These are phyloP conservation scores for Malurus alboscapulatus DNA, from an alignment of 2,113 vertebrate species.

Conservation along the genomic window DNA sequence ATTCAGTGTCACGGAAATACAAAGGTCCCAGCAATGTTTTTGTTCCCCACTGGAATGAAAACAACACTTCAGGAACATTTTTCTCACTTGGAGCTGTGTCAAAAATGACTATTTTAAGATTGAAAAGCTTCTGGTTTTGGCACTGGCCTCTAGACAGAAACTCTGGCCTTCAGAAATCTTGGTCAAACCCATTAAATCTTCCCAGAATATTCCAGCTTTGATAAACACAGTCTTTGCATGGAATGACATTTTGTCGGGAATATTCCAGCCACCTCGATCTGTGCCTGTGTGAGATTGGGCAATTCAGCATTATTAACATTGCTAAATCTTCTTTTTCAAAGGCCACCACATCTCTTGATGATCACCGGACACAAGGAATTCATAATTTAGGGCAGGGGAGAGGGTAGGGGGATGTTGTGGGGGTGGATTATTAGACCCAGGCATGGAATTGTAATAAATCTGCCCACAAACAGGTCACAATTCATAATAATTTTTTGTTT, in stretches of 20 bases:
- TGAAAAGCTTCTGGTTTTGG: not conserved
- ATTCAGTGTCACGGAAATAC: not conserved
- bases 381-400: not conserved
- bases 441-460: not conserved
- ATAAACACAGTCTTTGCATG: not conserved
- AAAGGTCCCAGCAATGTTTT: not conserved
- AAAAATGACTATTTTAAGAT: not conserved
- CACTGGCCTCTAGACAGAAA: not conserved
- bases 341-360: not conserved
- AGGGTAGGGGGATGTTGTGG: not conserved
- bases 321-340: conserved; percentile 44
- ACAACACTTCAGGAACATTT: not conserved
- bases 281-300: not conserved
- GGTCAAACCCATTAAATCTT: not conserved
- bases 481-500: not conserved
- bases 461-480: not conserved
- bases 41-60: not conserved
- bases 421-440: not conserved
- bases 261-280: not conserved
- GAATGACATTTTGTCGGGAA: not conserved
- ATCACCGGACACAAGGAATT: not conserved
- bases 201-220: not conserved
- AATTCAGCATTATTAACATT: conserved; percentile 27
- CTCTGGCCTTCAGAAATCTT: not conserved
- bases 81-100: not conserved